These are phyloP conservation scores for Pararge aegeria DNA, from an alignment of 1,140 invertebrate species.

Conservation along the genomic window DNA sequence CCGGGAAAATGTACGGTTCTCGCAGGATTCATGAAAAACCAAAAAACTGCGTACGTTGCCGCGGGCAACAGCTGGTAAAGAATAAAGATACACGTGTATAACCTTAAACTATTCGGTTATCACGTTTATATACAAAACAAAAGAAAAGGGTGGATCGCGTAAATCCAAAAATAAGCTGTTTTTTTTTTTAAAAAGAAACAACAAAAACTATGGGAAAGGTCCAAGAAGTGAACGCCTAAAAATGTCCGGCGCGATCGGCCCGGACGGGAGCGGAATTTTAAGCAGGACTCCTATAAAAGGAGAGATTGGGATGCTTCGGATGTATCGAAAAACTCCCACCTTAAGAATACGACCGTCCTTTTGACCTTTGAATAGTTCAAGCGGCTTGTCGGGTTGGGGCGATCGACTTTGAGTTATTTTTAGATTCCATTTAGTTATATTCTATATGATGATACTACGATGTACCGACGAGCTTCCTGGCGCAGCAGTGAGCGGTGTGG, in stretches of 20 bases:
- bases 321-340: conserved; percentile 7
- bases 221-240: conserved; percentile 14
- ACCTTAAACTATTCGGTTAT: no score
- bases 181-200: neutral
- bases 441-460: no score
- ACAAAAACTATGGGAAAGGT: conserved; percentile 6
- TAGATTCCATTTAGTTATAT: no score
- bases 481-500: no score
- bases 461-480: no score
- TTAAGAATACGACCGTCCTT: conserved; percentile 7
- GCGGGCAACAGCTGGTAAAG: no score
- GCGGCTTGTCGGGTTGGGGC: neutral
- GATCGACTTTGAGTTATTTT: neutral
- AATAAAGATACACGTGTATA: no score
- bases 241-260: conserved; percentile 1
- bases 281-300: conserved; percentile 12
- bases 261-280: conserved; percentile 13
- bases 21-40: no score
- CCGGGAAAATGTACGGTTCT: no score
- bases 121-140: neutral
- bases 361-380: conserved; percentile 10
- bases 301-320: conserved; percentile 5
- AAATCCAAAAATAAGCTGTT: neutral
- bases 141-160: neutral
- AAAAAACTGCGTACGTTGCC: no score